Evolutionary conservation across 2,888 invertebrate genomes (phyloP), one percentile per base, ranked within the genome.

Genomic region (Netelia virgata): DNA sequence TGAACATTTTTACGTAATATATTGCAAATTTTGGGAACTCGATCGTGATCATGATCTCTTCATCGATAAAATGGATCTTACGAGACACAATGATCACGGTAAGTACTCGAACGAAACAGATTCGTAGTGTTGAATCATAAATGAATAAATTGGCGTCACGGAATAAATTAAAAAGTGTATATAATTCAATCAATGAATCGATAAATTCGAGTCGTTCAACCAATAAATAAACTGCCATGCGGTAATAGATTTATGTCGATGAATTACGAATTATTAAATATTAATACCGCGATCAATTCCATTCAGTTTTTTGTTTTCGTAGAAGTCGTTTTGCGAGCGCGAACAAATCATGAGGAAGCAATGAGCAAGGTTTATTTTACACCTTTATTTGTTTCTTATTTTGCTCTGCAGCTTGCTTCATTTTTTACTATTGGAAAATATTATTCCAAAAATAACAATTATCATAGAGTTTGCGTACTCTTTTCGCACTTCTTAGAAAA

Each of bases 11-110:
- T 99, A 99, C 95, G 99, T 99, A 84, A 99, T 99, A 94, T 99
- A 99, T 94, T 99, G 99, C 95, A 99, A 99, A 94, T 99, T 99
- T 95, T 99, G 99, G 99, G 99, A 99, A 94, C 94, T 99, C 93
- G 99, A 99, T 94, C 96, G 97, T 86, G 99, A 99, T 94, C 99
- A 99, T 94, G 99, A 99, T 94, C 95, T 99, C 89, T 97, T 97
- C 92, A 99, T 99, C 90, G 98, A 97, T 94, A 98, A 97, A 93
- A 96, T 97, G 90, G 99, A 99, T 94, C 95, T 99, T 83, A 97
- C 97, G 55, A 95, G 98, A 91, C 99, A 99, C 94, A 98, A 98
- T 92, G 99, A 99, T 94, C 98, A 98, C 93, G 98, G 98, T 98
- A 94, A 95, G 94, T 63, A 68, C 53, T 10, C 43, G n/a, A 61